phyloP scores from a whole-genome alignment of 2,888 invertebrate genomes.

The Chorisops tibialis region DNA sequence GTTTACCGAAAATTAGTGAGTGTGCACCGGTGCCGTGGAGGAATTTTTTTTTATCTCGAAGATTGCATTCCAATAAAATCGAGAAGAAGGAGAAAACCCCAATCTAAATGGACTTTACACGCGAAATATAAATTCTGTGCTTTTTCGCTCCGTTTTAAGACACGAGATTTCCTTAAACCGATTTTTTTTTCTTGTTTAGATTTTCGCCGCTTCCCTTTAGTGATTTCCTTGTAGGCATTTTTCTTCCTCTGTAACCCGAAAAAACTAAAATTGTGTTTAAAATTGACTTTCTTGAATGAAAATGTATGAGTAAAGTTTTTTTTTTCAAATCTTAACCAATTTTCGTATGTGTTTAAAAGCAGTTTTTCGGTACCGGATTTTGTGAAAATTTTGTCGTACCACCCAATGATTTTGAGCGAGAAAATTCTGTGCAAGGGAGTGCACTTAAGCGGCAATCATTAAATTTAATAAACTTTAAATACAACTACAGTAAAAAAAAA shows the following conservation, averaged over 20 bases:
- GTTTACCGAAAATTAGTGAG: constrained; percentile 2
- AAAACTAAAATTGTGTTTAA: too few relatives aligned
- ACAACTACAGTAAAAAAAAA: not conserved
- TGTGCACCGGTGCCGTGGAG: constrained; percentile 7
- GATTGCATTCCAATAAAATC: constrained; percentile 9
- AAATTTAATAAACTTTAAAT: too few relatives aligned
- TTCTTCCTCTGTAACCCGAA: too few relatives aligned
- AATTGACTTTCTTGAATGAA: too few relatives aligned
- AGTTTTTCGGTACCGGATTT: not conserved
- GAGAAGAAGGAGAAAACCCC: too few relatives aligned
- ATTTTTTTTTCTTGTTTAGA: not conserved
- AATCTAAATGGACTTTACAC: constrained; percentile 3
- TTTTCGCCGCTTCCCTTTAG: constrained; percentile 14
- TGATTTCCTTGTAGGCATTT: constrained; percentile 1
- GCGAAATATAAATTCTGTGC: not conserved
- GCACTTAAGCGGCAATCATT: too few relatives aligned
- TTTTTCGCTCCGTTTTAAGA: not conserved
- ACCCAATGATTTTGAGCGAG: not conserved
- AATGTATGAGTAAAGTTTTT: too few relatives aligned
- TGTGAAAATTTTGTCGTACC: not conserved
- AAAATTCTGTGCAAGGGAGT: not conserved
- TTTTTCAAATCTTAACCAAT: too few relatives aligned
- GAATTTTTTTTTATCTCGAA: not conserved
- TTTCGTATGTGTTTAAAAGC: too few relatives aligned
- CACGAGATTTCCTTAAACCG: not conserved